Base-by-base conservation (phyloP, 1,140 invertebrate genomes). In the Pachypsylla venusta region DNA sequence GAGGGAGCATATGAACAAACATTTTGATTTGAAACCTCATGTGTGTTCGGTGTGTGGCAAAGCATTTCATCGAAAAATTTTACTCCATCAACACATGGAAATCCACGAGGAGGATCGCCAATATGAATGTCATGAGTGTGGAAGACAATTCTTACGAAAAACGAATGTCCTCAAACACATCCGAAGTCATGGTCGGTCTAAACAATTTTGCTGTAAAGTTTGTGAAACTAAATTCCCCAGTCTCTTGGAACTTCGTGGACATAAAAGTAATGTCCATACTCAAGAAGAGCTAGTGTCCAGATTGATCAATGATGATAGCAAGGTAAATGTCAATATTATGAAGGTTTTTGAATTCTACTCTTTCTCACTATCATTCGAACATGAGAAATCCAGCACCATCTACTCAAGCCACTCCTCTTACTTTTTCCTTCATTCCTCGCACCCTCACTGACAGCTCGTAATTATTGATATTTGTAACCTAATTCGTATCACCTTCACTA, bases 21-120 rank as follows among this genome's bases (percentile, higher is more conserved):
- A 48, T n/a, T 48, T 19, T 22, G 42, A 48, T 19, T 22, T 48
- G 5, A n/a, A 22, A 4, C 42, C 42, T 5, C 22, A 48, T 22
- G 22, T 4, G 7, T 62, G 68, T 56, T 25, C 71, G 7, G 65
- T 74, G 60, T 77, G 76, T 64, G 73, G 70, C 25, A 75, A 76
- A 61, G 72, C 73, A 1, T 77, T 78, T 64, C 71, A 70, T 3
- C 72, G 74, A 63, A 74, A 73, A 63, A 64, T 60, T 16, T 59
- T 68, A 42, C 65, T 71, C 56, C 66, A 66, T 42, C 58, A 64
- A 13, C 68, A 70, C 42, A 53, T 66, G 28, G 59, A 63, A 25
- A 67, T 66, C 16, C 68, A 70, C 58, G 67, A 64, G 7, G 68
- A 65, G 22, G 68, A 69, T 40, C 73, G 67, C 71, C 74, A 62